These are phyloP conservation scores for Telmatochromis bifrenatus DNA, from an alignment of 2,113 vertebrate species.

Conservation along the genomic window DNA sequence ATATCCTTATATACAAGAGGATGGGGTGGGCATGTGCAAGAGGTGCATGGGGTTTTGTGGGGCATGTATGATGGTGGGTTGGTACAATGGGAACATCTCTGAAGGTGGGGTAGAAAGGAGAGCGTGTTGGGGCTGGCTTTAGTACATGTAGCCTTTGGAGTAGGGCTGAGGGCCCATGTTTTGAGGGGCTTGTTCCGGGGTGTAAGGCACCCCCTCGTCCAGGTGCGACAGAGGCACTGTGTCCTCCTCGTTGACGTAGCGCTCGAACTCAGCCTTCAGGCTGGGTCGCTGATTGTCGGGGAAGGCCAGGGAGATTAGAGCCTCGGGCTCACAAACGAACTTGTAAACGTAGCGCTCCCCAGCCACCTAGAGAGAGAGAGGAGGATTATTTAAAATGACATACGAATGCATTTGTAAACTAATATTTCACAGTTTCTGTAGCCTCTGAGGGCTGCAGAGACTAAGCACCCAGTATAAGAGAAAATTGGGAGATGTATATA, in stretches of 20 bases:
- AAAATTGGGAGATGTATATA: not conserved
- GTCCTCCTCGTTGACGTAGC: constrained; percentile 89
- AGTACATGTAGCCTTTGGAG: constrained; percentile 88
- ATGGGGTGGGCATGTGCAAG: constrained; percentile 66
- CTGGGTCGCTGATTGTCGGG: constrained; percentile 88
- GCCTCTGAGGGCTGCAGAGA: not conserved
- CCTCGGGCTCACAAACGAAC: constrained; percentile 95
- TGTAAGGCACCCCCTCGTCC: constrained; percentile 77
- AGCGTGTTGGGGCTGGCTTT: constrained; percentile 44
- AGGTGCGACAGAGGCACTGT: constrained; percentile 93
- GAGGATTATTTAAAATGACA: not conserved
- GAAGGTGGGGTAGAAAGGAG: not conserved
- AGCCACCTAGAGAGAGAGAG: constrained; percentile 77
- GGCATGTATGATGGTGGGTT: constrained; percentile 43
- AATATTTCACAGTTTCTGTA: not conserved
- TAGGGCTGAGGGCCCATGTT: constrained; percentile 80
- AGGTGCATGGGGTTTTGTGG: constrained; percentile 31
- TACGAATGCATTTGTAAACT: not conserved
- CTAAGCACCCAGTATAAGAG: not conserved
- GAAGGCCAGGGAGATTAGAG: constrained; percentile 91
- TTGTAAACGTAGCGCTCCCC: constrained; percentile 99
- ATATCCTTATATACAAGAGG: constrained; percentile 71
- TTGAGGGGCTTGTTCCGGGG: constrained; percentile 72
- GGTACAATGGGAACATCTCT: constrained; percentile 41
- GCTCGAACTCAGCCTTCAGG: constrained; percentile 84